These are phyloP conservation scores for Corapipo altera DNA, from an alignment of 2,113 vertebrate genomes.

Conservation along the genomic window DNA sequence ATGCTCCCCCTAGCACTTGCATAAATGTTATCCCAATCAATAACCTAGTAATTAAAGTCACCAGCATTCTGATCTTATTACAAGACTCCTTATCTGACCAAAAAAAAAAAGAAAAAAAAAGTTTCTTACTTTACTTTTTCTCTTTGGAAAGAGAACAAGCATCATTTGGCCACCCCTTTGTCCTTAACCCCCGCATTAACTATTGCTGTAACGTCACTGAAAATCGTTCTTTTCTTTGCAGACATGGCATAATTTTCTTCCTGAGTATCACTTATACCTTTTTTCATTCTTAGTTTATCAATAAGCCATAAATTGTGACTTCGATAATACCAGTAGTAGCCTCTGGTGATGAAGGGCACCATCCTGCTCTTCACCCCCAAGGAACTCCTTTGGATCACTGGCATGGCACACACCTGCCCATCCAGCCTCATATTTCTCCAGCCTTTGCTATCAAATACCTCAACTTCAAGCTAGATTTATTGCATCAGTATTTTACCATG, in stretches of 20 bases:
- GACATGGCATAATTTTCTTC: neutral
- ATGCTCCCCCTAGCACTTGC: neutral
- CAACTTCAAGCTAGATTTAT: neutral
- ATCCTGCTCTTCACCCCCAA: neutral
- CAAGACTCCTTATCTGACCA: neutral
- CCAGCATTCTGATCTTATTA: neutral
- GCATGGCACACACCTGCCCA: neutral
- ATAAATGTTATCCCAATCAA: slow-evolving; percentile 62
- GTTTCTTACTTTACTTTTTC: neutral
- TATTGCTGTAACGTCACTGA: neutral
- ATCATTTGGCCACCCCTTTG: neutral
- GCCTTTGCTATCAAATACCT: neutral
- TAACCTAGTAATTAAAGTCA: slow-evolving; percentile 51
- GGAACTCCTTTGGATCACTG: neutral
- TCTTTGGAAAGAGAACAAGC: neutral
- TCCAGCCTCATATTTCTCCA: neutral
- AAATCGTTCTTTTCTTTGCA: neutral
- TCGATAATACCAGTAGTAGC: neutral
- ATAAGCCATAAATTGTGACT: neutral
- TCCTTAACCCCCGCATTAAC: neutral
- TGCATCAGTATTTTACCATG: rapidly evolving
- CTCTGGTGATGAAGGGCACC: neutral
- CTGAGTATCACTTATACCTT: neutral
- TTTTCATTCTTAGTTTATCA: neutral
- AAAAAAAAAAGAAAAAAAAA: neutral